Evolutionary conservation across 2,113 vertebrate species (phyloP), one percentile per base, ranked within the genome.

Genomic region (Sprattus sprattus): DNA sequence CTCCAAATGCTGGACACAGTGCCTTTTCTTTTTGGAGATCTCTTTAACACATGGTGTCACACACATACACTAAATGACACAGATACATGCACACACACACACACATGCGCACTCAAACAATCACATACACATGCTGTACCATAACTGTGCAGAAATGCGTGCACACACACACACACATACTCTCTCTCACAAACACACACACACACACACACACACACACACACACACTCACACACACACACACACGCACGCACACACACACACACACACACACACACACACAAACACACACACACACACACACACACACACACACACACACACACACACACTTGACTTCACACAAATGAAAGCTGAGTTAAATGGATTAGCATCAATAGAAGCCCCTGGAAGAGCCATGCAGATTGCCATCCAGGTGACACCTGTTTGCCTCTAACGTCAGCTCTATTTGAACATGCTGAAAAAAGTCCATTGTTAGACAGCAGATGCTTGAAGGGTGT

Each of bases 401-500:
- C 81, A 87, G 85, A 83, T 85, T 32, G 25, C 64, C 78, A 83
- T 60, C 78, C 15, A 81, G 13, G 75, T 83, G 84, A 86, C 90
- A 92, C 86, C 49, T 89, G 87, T 86, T 28, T 83, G 46, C n/a
- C 82, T 25, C 85, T 83, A 85, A 81, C 60, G 86, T 89, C 81
- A 83, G 85, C 83, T 60, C 16, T 89, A 82, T 88, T 75, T 44
- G 67, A 81, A 39, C 71, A 78, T 39, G 83, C 84, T 83, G 86
- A 83, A 60, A 60, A 87, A 87, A 83, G 54, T 47, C 80, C 86
- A 84, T 82, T 88, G 81, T 86, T 71, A 16, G 22, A 86, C 25
- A 85, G 80, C 81, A 82, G 47, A 32, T 82, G 85, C 47, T 85
- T 86, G 88, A 84, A 91, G 83, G 88, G 83, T 89, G 85, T 86